Evolutionary conservation across 2,113 vertebrate species (phyloP), one percentile per base, ranked within the genome.

Genomic region (Nipponia nippon): DNA sequence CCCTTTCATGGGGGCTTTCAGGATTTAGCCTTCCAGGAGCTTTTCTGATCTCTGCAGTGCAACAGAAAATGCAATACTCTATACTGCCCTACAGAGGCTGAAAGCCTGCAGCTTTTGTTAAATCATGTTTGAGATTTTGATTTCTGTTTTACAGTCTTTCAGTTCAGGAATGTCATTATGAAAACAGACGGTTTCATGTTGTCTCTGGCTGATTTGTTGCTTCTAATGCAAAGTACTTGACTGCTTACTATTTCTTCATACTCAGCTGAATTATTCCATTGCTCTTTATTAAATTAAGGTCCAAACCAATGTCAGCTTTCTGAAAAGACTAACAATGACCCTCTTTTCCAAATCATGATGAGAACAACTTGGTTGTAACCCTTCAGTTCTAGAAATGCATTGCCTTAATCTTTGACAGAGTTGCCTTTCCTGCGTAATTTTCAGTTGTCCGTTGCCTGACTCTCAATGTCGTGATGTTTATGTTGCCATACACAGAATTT

Each of bases 141-240:
- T 12, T 75, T 34, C 67, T 65, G 38, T 17, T 53, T 40, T 30
- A 19, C 19, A 38, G 61, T 3, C 40, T 27, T 69, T 9, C 1
- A 0, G 26, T 27, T 83, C 49, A 6, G 67, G 14, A 77, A 16
- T 9, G 40, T 40, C 44, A 27, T 52, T 53, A 26, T 12, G 46
- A 82, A 46, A 81, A 10, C 52, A 12, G 6, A 7, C 17, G 16
- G 7, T 46, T 75, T 79, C 7, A 1, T 21, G 13, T 17, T 70
- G 11, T 20, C 29, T 30, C 71, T 20, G 47, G 0, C 56, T 44
- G 30, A 22, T 69, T 40, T 87, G 20, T 7, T 16, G 78, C 84
- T 71, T 72, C 73, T 21, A 40, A 27, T 1, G 0, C 72, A 7
- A 26, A 22, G 3, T 12, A 20, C 20, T 26, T 4, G 0, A 0